Evolutionary conservation across 2,113 vertebrate species (phyloP).

Genomic region (Toxotes chatareus): DNA sequence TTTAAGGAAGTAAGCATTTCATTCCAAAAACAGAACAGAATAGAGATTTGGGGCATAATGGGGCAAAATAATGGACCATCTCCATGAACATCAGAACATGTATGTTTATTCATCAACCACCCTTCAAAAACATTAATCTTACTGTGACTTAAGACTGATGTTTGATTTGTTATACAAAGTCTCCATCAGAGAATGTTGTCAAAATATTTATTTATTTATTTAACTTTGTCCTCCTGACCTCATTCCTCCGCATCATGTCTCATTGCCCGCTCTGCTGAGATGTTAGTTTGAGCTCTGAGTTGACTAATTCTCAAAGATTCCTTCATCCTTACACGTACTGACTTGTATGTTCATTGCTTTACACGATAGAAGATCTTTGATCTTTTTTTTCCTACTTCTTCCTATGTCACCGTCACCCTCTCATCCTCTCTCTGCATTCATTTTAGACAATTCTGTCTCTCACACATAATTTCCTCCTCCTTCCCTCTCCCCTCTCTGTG

Average conservation of each 20-base stretch:
- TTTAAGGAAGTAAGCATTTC: constrained; percentile 42
- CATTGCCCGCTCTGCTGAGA: neutral
- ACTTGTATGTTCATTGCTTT: neutral
- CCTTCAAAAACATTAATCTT: neutral
- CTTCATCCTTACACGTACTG: neutral
- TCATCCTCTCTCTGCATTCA: neutral
- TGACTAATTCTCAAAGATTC: neutral
- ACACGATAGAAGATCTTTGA: neutral
- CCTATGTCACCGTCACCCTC: neutral
- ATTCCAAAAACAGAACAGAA: constrained; percentile 28
- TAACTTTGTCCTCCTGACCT: neutral
- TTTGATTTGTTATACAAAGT: neutral
- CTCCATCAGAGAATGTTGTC: neutral
- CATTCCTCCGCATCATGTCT: neutral
- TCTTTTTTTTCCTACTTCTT: neutral
- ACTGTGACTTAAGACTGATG: neutral
- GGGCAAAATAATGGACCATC: constrained; percentile 17
- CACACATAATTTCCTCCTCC: neutral
- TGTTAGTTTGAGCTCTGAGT: neutral
- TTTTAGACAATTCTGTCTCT: constrained; percentile 2
- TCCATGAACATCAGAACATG: neutral
- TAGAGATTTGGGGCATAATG: constrained; percentile 1
- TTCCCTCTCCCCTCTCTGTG: neutral
- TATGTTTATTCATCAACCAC: neutral
- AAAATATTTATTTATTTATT: neutral